Conservation (phyloP, 2,113 vertebrate genomes). For the Neodontobutis hainanensis region DNA sequence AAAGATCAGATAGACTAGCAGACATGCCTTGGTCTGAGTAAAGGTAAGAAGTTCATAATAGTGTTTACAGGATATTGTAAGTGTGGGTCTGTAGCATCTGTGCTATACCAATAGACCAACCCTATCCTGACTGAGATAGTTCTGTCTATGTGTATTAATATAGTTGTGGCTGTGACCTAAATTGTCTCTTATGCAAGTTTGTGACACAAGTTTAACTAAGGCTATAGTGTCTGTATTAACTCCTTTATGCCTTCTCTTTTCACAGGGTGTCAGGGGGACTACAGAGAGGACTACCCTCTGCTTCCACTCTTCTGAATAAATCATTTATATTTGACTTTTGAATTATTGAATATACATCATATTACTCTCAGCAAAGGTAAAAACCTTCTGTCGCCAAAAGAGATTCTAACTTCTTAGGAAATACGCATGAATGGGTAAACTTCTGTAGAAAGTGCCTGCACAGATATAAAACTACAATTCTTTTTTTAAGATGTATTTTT, state of each 20-base stretch:
- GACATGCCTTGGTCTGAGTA: too few species aligned
- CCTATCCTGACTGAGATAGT: neutral
- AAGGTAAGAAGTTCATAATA: too few species aligned
- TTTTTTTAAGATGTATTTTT: too few species aligned
- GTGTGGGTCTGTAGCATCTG: too few species aligned
- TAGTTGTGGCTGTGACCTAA: neutral
- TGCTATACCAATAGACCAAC: neutral
- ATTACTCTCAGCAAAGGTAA: conserved; percentile 62
- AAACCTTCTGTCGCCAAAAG: conserved; percentile 47
- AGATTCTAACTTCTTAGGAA: conserved; percentile 40
- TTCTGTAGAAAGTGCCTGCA: conserved; percentile 18
- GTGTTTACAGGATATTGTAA: too few species aligned
- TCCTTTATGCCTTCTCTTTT: conserved; percentile 31
- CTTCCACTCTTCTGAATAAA: conserved; percentile 58
- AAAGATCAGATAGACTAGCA: too few species aligned
- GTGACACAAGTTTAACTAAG: conserved; percentile 16
- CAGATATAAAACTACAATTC: neutral
- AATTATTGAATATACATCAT: conserved; percentile 70
- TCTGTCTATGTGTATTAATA: neutral
- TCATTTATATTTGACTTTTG: conserved; percentile 67
- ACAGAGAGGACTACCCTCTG: conserved; percentile 35
- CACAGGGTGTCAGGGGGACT: conserved; percentile 32
- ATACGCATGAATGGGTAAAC: conserved; percentile 12
- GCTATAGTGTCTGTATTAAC: conserved; percentile 19
- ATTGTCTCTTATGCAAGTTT: neutral